phyloP scores from a whole-genome alignment of 2,888 invertebrate genomes.

The Sinotaia quadrata region DNA sequence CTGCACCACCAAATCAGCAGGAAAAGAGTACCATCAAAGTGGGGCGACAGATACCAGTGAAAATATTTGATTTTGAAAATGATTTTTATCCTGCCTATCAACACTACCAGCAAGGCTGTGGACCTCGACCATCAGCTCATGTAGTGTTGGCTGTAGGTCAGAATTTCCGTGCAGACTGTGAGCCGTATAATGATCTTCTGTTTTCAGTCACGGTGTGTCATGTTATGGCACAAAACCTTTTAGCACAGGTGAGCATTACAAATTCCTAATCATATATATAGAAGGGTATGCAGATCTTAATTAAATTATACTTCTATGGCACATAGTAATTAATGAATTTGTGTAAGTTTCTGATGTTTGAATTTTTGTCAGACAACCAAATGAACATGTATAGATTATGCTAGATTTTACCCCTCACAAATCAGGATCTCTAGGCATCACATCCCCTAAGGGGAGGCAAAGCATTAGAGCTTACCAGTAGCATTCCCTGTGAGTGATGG shows the following conservation, averaged over 20 bases:
- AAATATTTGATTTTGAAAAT: conserved; percentile 46
- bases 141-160: conserved; percentile 57
- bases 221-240: conserved; percentile 36
- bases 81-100: conserved; percentile 45
- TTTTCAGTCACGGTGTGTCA: conserved; percentile 48
- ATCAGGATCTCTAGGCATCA: no score
- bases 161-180: conserved; percentile 38
- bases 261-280: no score
- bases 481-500: no score
- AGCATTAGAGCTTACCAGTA: no score
- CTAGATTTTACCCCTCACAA: no score
- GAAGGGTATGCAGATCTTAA: no score
- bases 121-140: conserved; percentile 44
- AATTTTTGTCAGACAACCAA: no score
- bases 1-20: background rate
- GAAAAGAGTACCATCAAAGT: background rate
- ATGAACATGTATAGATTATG: no score
- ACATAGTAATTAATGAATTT: no score
- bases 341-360: no score
- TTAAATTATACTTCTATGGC: no score
- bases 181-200: conserved; percentile 41
- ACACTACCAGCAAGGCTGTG: conserved; percentile 34
- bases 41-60: conserved; percentile 6
- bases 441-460: no score
- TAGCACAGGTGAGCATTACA: conserved; percentile 44